Percentiles rank a stretch among this genome's conserved stretches.
phyloP scores from a whole-genome alignment of 1,140 invertebrate genomes.

The Steinernema feltiae region DNA sequence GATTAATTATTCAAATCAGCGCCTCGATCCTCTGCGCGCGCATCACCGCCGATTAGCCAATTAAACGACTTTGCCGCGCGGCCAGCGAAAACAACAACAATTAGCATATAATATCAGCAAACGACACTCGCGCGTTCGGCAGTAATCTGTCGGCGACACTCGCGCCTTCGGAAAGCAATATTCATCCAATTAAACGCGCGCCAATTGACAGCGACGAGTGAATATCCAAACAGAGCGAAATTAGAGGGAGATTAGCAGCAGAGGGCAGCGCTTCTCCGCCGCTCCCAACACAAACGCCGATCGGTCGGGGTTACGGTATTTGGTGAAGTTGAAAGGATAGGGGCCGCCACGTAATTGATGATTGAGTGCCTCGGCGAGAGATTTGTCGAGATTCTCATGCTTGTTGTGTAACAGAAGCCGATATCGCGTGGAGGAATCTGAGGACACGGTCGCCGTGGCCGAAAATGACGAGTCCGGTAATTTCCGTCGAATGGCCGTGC shows the following conservation, averaged over 20 bases:
- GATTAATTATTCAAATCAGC: slow-evolving; percentile 14
- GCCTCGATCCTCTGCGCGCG: background rate
- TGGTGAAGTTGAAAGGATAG: background rate
- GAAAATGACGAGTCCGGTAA: background rate
- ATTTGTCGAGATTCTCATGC: background rate
- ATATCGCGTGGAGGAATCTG: background rate
- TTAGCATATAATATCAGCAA: slow-evolving; percentile 14
- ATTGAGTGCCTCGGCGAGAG: background rate
- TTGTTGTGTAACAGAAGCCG: slow-evolving; percentile 11
- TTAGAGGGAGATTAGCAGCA: background rate
- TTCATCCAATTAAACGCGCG: slow-evolving; percentile 11
- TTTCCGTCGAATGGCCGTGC: background rate
- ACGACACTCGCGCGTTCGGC: background rate
- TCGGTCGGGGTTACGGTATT: background rate
- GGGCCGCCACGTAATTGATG: background rate
- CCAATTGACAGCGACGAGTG: slow-evolving; percentile 8
- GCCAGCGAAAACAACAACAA: background rate
- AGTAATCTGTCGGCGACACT: slow-evolving; percentile 13
- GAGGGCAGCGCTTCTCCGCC: background rate
- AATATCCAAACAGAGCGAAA: background rate
- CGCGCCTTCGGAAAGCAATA: background rate
- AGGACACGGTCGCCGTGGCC: background rate
- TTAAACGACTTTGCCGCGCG: background rate
- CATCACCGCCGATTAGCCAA: background rate
- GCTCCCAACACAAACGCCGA: too few species aligned